phyloP scores from a whole-genome alignment of 2,888 invertebrate species.

The Tryphoninae sp. region DNA sequence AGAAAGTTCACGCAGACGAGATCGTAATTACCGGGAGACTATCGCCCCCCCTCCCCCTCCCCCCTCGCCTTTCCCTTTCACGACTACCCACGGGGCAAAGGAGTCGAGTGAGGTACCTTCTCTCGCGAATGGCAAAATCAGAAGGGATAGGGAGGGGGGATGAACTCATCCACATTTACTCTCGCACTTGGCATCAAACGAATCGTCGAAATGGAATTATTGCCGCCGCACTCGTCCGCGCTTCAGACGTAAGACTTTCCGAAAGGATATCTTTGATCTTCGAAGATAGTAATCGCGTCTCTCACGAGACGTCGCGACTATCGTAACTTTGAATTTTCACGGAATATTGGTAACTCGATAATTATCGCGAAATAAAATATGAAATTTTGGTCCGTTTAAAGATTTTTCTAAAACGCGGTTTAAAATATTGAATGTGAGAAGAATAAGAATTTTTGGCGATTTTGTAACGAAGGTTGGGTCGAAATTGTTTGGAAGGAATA shows the following conservation, averaged over 20 bases:
- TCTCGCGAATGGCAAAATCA: slow-evolving; percentile 32
- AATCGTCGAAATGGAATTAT: slow-evolving; percentile 62
- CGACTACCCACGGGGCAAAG: slow-evolving; percentile 34
- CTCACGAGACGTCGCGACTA: slow-evolving; percentile 27
- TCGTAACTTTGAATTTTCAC: slow-evolving; percentile 12
- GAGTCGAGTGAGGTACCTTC: slow-evolving; percentile 32
- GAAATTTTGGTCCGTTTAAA: not conserved
- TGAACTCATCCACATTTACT: slow-evolving; percentile 50
- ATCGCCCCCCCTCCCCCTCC: slow-evolving; percentile 18
- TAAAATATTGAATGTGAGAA: no score
- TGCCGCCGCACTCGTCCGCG: slow-evolving; percentile 15
- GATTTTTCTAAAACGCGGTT: no score
- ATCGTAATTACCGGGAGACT: slow-evolving; percentile 56
- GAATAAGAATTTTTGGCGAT: no score
- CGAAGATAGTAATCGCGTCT: slow-evolving; percentile 63
- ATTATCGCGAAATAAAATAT: not conserved
- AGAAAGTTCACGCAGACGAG: slow-evolving; percentile 54
- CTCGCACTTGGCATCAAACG: slow-evolving; percentile 61
- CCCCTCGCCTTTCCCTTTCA: no score
- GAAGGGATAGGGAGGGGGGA: not conserved
- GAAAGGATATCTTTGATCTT: slow-evolving; percentile 71
- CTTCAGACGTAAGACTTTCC: slow-evolving; percentile 42
- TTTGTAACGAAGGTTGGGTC: no score
- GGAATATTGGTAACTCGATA: not conserved
- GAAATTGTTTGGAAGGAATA: no score